Conservation (phyloP, 2,888 invertebrate genomes). For the Ariolimax columbianus region DNA sequence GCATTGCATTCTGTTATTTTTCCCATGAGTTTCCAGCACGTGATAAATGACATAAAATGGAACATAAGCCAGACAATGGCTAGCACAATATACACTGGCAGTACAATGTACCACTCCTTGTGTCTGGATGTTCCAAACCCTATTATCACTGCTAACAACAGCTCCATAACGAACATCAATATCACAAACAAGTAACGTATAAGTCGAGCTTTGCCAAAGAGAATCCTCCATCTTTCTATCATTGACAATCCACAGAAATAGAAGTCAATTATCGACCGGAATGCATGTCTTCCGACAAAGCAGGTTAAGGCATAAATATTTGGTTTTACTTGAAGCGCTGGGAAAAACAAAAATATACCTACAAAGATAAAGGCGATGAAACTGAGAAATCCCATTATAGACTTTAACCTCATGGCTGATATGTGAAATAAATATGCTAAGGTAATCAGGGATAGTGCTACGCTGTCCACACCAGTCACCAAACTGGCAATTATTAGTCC, state of each 20-base stretch:
- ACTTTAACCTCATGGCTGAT: conserved; percentile 75
- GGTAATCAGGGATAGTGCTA: conserved; percentile 65
- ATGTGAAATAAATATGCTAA: conserved; percentile 70
- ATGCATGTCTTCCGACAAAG: conserved; percentile 69
- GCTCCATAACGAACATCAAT: conserved; percentile 64
- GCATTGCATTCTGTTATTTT: conserved; percentile 74
- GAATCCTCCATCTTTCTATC: conserved; percentile 74
- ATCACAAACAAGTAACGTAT: conserved; percentile 65
- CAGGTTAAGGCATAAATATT: conserved; percentile 74
- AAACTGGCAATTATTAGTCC: conserved; percentile 73
- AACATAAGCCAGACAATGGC: conserved; percentile 74
- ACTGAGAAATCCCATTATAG: conserved; percentile 67
- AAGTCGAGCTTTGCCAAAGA: conserved; percentile 65
- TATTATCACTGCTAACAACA: conserved; percentile 63
- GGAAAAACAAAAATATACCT: conserved; percentile 64
- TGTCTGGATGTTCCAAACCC: conserved; percentile 72
- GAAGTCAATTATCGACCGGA: conserved; percentile 73
- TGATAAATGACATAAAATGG: conserved; percentile 73
- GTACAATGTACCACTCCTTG: conserved; percentile 79
- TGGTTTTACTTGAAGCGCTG: conserved; percentile 64
- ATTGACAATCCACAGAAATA: conserved; percentile 72
- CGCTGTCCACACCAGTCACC: conserved; percentile 65
- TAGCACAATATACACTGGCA: conserved; percentile 74
- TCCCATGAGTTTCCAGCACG: conserved; percentile 74
- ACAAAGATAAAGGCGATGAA: conserved; percentile 64